phyloP scores from a whole-genome alignment of 2,113 vertebrate species.

The Percopsis transmontana region DNA sequence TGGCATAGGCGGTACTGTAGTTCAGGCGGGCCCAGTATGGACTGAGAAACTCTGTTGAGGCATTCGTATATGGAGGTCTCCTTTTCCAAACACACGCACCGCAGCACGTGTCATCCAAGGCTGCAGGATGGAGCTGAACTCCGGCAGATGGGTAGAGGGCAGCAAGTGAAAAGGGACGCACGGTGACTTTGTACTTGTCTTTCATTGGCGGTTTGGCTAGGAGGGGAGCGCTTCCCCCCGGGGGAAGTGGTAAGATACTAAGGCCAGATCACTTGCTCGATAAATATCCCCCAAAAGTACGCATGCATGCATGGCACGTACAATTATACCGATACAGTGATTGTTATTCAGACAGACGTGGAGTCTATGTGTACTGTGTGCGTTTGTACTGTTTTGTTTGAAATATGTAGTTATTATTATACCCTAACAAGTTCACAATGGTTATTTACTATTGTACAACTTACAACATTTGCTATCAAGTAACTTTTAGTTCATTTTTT shows the following conservation, averaged over 20 bases:
- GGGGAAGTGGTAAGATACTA: neutral
- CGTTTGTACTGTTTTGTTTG: neutral
- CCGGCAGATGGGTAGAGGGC: constrained; percentile 64
- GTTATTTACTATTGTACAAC: neutral
- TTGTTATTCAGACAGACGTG: no score
- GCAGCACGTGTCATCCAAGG: neutral
- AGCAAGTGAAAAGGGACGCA: constrained; percentile 57
- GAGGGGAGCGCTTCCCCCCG: constrained; percentile 14
- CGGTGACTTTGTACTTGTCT: constrained; percentile 58
- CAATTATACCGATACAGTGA: neutral
- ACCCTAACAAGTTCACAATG: no score
- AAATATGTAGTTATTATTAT: neutral
- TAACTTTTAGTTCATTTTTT: no score
- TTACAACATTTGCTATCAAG: neutral
- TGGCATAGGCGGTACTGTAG: neutral
- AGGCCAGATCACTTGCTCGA: no score
- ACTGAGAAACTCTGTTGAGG: neutral
- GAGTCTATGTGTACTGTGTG: no score
- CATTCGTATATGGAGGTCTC: neutral
- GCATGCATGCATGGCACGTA: no score
- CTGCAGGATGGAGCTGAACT: no score
- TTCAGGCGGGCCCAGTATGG: neutral
- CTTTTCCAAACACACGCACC: neutral
- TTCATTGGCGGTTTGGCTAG: constrained; percentile 42
- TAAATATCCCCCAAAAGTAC: no score